These are phyloP conservation scores for Buceros bicornis DNA, from an alignment of 2,797 vertebrate genomes.

Conservation along the genomic window DNA sequence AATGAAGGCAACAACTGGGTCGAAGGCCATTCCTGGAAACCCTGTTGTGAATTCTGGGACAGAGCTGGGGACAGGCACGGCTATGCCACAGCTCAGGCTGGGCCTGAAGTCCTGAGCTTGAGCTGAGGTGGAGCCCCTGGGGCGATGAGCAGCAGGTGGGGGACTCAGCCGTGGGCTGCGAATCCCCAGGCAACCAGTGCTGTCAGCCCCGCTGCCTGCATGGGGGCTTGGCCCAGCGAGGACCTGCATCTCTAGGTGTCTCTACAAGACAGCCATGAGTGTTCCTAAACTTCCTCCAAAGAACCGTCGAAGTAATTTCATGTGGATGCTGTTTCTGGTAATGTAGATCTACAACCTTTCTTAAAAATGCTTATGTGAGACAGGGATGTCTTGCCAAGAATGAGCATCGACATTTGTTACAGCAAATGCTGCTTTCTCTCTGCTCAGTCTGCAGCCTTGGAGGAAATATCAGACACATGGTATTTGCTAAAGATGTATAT, in stretches of 20 bases:
- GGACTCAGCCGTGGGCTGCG: neutral
- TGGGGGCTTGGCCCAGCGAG: no score
- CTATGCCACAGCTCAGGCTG: neutral
- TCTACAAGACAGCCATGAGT: neutral
- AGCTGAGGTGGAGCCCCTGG: neutral
- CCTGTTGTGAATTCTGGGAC: fast-evolving
- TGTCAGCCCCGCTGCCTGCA: neutral
- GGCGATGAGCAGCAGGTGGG: neutral
- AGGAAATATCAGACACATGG: neutral
- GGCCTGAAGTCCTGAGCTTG: neutral
- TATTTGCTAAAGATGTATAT: neutral
- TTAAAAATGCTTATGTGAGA: neutral
- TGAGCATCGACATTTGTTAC: neutral
- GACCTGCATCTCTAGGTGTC: fast-evolving
- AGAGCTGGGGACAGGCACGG: neutral
- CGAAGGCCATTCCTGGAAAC: neutral
- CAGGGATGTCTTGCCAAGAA: neutral
- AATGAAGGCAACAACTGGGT: neutral
- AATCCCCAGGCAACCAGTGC: neutral
- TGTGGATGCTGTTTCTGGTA: neutral
- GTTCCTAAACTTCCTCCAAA: neutral
- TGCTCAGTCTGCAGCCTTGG: neutral
- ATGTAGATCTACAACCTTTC: neutral
- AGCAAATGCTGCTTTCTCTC: neutral
- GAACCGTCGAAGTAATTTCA: neutral